Percentiles rank a stretch among this genome's conserved stretches.
phyloP scores from a whole-genome alignment of 2,888 invertebrate species.

The Gandaritis pyraliata region DNA sequence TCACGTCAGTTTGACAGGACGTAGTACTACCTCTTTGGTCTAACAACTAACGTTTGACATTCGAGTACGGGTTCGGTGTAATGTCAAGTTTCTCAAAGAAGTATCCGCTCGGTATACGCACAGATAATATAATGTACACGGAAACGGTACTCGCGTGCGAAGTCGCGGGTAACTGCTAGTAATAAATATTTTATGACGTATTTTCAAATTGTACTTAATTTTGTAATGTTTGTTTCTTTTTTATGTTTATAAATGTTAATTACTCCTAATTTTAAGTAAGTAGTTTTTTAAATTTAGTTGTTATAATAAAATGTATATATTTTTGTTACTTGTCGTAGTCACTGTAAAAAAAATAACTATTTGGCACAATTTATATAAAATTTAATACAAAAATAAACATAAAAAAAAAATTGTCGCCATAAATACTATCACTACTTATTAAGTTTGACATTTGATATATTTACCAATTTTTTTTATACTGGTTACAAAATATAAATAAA shows the following conservation, averaged over 20 bases:
- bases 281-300: slow-evolving; percentile 15
- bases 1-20: too few relatives aligned
- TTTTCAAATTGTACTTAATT: slow-evolving; percentile 48
- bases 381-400: neutral
- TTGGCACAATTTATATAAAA: slow-evolving; percentile 17
- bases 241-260: slow-evolving; percentile 34
- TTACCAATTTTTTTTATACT: too few relatives aligned
- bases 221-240: slow-evolving; percentile 37
- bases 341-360: slow-evolving; percentile 10
- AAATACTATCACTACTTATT: neutral
- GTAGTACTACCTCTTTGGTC: too few relatives aligned
- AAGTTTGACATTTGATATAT: too few relatives aligned
- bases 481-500: too few relatives aligned
- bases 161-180: too few relatives aligned
- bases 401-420: neutral
- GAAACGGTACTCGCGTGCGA: too few relatives aligned
- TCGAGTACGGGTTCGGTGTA: too few relatives aligned
- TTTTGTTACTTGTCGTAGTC: slow-evolving; percentile 3
- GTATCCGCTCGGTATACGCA: too few relatives aligned
- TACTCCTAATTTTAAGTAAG: slow-evolving; percentile 9
- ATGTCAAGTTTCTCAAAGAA: too few relatives aligned
- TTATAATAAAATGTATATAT: neutral
- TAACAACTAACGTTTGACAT: too few relatives aligned
- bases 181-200: slow-evolving; percentile 54
- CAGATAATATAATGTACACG: too few relatives aligned